Evolutionary conservation across 1,140 invertebrate genomes (phyloP), one percentile per base, ranked within the genome.

Genomic region (Atta colombica): DNA sequence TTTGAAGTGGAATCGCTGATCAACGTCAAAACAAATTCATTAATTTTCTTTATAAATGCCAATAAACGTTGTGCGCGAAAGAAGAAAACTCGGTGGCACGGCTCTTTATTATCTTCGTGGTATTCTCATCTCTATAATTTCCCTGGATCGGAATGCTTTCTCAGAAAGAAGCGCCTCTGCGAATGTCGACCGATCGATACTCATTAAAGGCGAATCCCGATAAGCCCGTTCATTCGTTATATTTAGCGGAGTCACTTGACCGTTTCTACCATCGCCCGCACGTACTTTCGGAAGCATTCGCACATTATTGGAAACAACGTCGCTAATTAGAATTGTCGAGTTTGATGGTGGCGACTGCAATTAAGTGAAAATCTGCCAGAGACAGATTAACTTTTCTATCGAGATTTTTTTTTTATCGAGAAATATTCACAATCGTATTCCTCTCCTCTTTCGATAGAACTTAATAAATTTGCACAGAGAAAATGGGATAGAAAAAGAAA

Each of bases 121-220:
- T 65, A 55, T 78, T 78, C 21, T 39, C 74, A n/a, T 78, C 35
- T 16, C 74, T 78, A 60, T 58, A 78, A 85, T 85, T 85, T 66
- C 51, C 25, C 31, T 8, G 60, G 49, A 14, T 35, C 31, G 14
- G 68, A 53, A 45, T 55, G 39, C 51, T 84, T 81, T 7, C 45
- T 75, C 45, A 39, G 18, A 39, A 63, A 61, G 45, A 75, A 31
- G 18, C 53, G 55, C 55, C 55, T 39, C 55, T 25, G 55, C 55
- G 68, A 39, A 60, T 74, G n/a, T 74, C 82, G 72, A 21, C 6
- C 60, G 61, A 85, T 85, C 82, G 82, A 85, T 85, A 78, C 60
- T 77, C 49, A 85, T 85, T 85, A 85, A 78, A 78, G 63, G 39
- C 25, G 49, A 78, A 85, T 85, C 75, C 82, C 82, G 80, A 84